Evolutionary conservation across 1,140 invertebrate species (phyloP), one percentile per base, ranked within the genome.

Genomic region (Akabosia matsudoensis): DNA sequence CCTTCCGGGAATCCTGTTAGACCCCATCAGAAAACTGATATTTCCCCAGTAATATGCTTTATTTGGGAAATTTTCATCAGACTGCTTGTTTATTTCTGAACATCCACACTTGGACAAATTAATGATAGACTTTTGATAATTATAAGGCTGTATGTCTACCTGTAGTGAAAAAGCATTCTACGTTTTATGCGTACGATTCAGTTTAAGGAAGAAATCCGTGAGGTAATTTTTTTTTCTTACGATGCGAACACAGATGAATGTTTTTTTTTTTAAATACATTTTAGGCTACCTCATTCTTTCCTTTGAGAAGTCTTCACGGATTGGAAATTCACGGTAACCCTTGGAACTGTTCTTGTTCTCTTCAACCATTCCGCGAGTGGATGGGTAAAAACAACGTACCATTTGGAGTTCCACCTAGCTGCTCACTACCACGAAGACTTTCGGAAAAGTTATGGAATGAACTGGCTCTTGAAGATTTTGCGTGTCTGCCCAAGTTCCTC

Each of bases 301-400:
- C 88, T 1, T 84, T 95, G 13, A 84, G 88, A 56, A 90, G 88
- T 76, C 84, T 94, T 30, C 91, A 92, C 79, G 92, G 90, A 13
- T 83, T 94, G 61, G 91, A 92, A 80, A 83, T 94, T 31, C 88
- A 91, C 18, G 88, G 87, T 34, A 94, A 94, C 84, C 91, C 90
- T 0, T 94, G 92, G 92, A 90, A 93, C 83, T 94, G 92, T 83
- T 90, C 91, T 34, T 94, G 93, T 84, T 85, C 87, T 22, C 83
- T 94, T n/a, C 86, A 91, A 77, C 90, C 91, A 0, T 82, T 93
- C 33, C 83, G 91, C 18, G 88, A 90, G 76, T 95, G 92, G 92
- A 92, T 94, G 90, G 83, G 90, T 64, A 86, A 87, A 70, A 88
- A 89, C 82, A 94, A 93, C 82, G 89, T 94, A 56, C 91, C 92